phyloP scores from a whole-genome alignment of 1,140 invertebrate genomes.

The Hyles vespertilio region DNA sequence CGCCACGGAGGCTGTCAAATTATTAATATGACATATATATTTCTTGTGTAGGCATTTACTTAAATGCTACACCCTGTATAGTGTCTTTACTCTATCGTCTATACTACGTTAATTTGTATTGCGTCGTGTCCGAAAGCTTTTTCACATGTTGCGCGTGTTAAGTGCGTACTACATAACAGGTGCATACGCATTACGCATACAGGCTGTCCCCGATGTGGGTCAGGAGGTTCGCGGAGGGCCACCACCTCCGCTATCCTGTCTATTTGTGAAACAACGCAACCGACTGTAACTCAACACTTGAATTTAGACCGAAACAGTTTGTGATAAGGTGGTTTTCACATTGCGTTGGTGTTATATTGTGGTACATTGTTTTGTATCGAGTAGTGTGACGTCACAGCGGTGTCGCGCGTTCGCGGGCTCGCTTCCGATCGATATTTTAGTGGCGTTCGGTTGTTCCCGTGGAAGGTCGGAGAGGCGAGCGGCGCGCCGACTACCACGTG shows the following conservation, averaged over 20 bases:
- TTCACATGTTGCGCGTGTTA: constrained; percentile 15
- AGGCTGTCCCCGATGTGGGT: constrained; percentile 45
- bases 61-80: no score
- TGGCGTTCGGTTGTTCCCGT: constrained; percentile 47
- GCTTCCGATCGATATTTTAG: constrained; percentile 56
- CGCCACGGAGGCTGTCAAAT: no score
- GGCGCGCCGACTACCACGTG: constrained; percentile 54
- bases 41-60: no score
- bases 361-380: constrained; percentile 22
- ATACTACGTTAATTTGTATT: not conserved
- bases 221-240: constrained; percentile 42
- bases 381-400: constrained; percentile 55
- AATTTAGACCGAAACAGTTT: not conserved
- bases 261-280: constrained; percentile 9
- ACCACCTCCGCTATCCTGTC: constrained; percentile 12
- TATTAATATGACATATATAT: no score
- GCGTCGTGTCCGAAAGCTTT: not conserved
- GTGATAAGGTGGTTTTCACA: constrained; percentile 2
- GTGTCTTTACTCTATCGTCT: no score
- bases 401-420: constrained; percentile 53
- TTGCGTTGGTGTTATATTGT: not conserved
- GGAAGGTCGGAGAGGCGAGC: constrained; percentile 40
- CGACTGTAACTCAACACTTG: not conserved
- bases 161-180: constrained; percentile 26
- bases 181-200: constrained; percentile 55